Percentiles rank a stretch among this genome's conserved stretches.
Conservation (phyloP, 1,140 invertebrate species). For the Diachasma alloeum region DNA sequence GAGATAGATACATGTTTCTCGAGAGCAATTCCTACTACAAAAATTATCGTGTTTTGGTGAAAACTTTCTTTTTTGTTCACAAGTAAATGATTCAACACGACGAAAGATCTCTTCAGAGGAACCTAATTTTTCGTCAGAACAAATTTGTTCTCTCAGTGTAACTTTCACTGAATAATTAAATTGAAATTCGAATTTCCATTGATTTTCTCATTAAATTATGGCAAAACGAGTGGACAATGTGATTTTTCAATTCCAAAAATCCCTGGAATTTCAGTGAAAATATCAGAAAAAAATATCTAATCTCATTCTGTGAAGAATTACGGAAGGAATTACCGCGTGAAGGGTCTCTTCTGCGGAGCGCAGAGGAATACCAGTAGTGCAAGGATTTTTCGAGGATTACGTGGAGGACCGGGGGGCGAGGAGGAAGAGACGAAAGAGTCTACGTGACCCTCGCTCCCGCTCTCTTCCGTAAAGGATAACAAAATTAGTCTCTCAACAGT, state of each 20-base stretch:
- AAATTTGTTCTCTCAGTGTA: too few species aligned
- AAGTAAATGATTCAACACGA: too few species aligned
- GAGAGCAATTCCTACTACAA: too few species aligned
- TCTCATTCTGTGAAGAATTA: not conserved
- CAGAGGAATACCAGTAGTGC: not conserved
- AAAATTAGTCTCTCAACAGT: conserved; percentile 56
- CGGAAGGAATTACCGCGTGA: not conserved
- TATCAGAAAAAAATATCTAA: not conserved
- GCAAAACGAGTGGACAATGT: too few species aligned
- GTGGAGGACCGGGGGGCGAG: not conserved
- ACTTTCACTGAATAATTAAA: too few species aligned
- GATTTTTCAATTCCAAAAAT: not conserved
- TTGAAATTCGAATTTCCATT: too few species aligned
- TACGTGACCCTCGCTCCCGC: conserved; percentile 55
- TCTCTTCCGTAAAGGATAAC: conserved; percentile 47
- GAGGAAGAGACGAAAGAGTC: conserved; percentile 50
- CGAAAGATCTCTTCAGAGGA: too few species aligned
- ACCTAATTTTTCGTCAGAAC: too few species aligned
- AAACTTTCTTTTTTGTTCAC: too few species aligned
- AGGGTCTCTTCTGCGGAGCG: not conserved
- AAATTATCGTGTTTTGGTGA: too few species aligned
- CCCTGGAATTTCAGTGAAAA: not conserved
- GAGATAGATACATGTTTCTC: too few species aligned
- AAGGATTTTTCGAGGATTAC: conserved; percentile 15
- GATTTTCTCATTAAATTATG: too few species aligned